Percentiles rank a stretch among this genome's conserved stretches.
Conservation (phyloP, 2,113 vertebrate genomes). For the Clarias batrachus region DNA sequence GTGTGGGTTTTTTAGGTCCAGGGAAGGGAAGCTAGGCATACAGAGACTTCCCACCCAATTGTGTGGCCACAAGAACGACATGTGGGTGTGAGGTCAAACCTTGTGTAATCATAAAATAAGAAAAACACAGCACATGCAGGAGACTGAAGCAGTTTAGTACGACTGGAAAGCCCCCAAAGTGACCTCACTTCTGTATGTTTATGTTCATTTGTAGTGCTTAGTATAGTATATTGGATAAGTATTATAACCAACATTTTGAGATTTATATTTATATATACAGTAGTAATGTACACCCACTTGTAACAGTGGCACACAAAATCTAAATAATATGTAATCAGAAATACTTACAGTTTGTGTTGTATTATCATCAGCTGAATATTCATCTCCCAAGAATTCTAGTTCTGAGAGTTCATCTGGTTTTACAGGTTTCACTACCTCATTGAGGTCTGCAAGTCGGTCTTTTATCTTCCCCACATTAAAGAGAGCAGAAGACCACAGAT, state of each 20-base stretch:
- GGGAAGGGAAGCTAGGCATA: no score
- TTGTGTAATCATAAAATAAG: no score
- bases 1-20: no score
- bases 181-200: not conserved
- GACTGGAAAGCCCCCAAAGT: not conserved
- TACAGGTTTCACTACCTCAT: not conserved
- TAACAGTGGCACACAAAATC: not conserved
- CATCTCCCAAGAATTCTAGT: not conserved
- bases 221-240: not conserved
- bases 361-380: not conserved
- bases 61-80: no score
- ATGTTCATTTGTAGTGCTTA: not conserved
- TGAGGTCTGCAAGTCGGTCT: not conserved
- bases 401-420: not conserved
- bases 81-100: not conserved
- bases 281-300: not conserved
- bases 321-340: not conserved
- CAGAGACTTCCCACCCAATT: no score
- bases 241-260: no score
- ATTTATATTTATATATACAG: not conserved
- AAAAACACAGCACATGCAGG: no score
- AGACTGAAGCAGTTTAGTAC: not conserved
- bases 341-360: constrained; percentile 23
- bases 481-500: not conserved
- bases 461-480: not conserved